Conservation (phyloP, 2,888 invertebrate genomes). For the Notodonta dromedarius region DNA sequence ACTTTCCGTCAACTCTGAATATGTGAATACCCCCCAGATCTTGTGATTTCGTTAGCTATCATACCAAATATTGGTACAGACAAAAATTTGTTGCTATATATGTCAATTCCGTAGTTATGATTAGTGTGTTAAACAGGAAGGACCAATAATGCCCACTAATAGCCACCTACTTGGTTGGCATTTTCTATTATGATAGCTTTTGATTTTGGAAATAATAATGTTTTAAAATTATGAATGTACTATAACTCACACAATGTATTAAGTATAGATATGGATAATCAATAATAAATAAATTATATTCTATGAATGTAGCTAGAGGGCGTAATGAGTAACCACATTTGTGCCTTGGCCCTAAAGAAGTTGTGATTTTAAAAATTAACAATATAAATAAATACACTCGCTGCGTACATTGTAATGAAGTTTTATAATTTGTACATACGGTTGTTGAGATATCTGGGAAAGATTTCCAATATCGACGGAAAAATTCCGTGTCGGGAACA, state of each 20-base stretch:
- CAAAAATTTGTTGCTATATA: background rate
- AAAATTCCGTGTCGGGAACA: no score
- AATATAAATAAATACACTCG: conserved; percentile 29
- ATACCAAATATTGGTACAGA: conserved; percentile 1
- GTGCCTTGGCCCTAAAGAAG: conserved; percentile 79
- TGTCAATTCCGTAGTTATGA: background rate
- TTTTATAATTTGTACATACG: conserved; percentile 42
- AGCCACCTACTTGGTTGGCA: background rate
- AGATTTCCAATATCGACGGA: no score
- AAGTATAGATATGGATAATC: background rate
- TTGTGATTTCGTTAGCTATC: background rate
- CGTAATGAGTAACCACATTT: conserved; percentile 68
- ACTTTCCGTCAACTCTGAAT: no score
- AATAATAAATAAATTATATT: conserved; percentile 14
- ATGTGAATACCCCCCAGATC: no score
- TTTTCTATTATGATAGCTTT: background rate
- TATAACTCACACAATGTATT: conserved; percentile 2
- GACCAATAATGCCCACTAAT: conserved; percentile 1
- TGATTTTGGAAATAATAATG: background rate
- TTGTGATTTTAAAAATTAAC: conserved; percentile 67
- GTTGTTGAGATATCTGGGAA: conserved; percentile 35
- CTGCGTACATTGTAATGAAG: conserved; percentile 36
- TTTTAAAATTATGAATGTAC: background rate
- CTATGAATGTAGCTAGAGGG: conserved; percentile 55
- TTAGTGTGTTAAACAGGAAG: background rate